Base-by-base conservation (phyloP, 2,888 invertebrate species). In the Calameuta idolon region DNA sequence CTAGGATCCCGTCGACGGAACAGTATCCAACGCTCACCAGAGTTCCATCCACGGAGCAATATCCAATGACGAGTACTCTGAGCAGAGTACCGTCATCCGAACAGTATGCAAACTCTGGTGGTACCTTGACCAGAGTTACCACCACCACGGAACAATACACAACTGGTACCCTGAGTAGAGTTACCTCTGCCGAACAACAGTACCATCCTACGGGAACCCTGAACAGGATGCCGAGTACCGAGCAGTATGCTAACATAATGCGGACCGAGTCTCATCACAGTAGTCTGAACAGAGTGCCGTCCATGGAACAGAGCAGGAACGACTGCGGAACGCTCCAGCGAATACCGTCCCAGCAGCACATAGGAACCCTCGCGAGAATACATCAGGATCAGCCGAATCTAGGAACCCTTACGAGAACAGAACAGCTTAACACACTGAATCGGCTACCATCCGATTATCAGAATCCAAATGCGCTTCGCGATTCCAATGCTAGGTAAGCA, bases 401-500 rank as follows among this genome's bases (percentile, higher is more conserved):
- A 74, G 75, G 76, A 71, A 79, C 77, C 11, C 74, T 79, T 33
- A 69, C 79, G 80, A 84, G 74, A 84, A 88, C 82, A 80, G 81
- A 83, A 76, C 85, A 87, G 79, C 83, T 84, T 81, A 85, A 87
- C 77, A 83, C 81, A 76, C 83, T 87, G 74, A 86, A 88, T 84
- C 88, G 90, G 85, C 84, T 88, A 82, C 83, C 86, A 83, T 90
- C 90, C 86, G 91, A 91, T 80, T 91, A 90, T 86, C 91, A 91
- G 85, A 90, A 87, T 79, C 89, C 91, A 74, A 87, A 88, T 83
- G 85, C 89, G 76, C 84, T 89, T 82, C 87, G 90, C 86, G 90
- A 90, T 81, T 88, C 87, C 81, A 88, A 86, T 83, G 88, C 88
- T 88, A 91, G 91, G 91, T 91, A 89, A 90, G 91, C 90, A 86